Evolutionary conservation across 2,113 vertebrate species (phyloP).

Genomic region (Nymphicus hollandicus): DNA sequence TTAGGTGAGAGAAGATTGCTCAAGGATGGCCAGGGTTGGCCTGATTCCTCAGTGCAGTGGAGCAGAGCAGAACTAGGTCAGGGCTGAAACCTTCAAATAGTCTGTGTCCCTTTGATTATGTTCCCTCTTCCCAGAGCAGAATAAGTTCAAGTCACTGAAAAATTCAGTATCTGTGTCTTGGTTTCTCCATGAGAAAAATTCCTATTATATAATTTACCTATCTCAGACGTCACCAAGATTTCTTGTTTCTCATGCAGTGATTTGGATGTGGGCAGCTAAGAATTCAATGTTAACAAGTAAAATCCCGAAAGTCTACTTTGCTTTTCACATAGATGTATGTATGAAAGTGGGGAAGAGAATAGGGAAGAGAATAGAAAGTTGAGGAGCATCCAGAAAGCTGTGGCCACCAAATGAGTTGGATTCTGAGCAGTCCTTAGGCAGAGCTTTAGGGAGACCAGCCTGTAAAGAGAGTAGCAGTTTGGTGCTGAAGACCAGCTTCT

Average conservation of each 20-base stretch:
- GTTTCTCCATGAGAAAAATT: background rate
- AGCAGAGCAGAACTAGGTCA: background rate
- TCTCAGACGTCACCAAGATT: background rate
- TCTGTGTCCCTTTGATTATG: background rate
- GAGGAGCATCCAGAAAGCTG: background rate
- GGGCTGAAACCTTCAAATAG: background rate
- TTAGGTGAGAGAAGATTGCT: background rate
- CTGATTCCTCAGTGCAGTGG: background rate
- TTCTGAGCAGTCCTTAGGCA: background rate
- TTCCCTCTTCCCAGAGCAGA: background rate
- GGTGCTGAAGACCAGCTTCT: background rate
- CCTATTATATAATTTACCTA: background rate
- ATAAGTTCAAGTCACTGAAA: background rate
- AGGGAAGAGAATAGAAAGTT: background rate
- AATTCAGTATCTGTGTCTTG: background rate
- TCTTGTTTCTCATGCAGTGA: background rate
- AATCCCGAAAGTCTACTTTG: background rate
- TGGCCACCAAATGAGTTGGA: fast-evolving
- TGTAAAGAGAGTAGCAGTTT: background rate
- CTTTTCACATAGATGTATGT: background rate
- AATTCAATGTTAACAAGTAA: background rate
- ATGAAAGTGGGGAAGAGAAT: background rate
- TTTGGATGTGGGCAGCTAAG: background rate
- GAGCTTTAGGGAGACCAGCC: background rate
- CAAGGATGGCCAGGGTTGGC: background rate